Evolutionary conservation across 2,888 invertebrate genomes (phyloP).

Genomic region (Cheilosia variabilis): DNA sequence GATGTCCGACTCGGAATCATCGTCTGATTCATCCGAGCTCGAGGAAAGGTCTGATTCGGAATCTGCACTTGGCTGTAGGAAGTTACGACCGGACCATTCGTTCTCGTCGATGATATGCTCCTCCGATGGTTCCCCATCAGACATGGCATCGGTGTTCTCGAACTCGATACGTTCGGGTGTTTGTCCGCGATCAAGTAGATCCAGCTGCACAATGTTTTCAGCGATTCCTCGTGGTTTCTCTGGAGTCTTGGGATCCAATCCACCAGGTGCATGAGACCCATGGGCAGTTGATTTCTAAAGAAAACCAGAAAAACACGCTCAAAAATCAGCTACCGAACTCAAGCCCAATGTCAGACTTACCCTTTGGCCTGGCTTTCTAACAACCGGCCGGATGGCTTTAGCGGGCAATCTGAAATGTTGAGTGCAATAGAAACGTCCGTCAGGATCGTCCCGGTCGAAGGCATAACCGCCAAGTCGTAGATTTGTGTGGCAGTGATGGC

Average conservation of each 20-base stretch:
- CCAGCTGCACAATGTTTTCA: conserved; percentile 80
- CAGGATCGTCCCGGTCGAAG: conserved; percentile 88
- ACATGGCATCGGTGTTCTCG: conserved; percentile 88
- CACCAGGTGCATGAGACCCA: conserved; percentile 54
- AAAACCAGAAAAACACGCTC: background rate
- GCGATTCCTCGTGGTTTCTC: conserved; percentile 83
- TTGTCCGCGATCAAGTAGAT: conserved; percentile 84
- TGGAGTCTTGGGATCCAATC: conserved; percentile 82
- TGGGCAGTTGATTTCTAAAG: conserved; percentile 76
- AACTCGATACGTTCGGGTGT: conserved; percentile 93
- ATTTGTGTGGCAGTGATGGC: conserved; percentile 95
- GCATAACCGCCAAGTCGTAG: conserved; percentile 91
- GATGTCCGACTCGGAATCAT: conserved; percentile 87
- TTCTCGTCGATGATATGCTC: conserved; percentile 95
- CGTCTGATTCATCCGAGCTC: conserved; percentile 86
- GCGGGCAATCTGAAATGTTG: conserved; percentile 89
- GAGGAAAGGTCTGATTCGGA: conserved; percentile 86
- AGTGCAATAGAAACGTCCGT: conserved; percentile 89
- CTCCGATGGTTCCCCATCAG: conserved; percentile 86
- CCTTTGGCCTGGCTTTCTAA: conserved; percentile 78
- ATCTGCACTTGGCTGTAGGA: conserved; percentile 91
- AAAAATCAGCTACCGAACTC: background rate
- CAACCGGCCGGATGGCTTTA: conserved; percentile 82
- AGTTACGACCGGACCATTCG: conserved; percentile 97
- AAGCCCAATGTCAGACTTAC: conserved; percentile 68